phyloP scores from a whole-genome alignment of 2,888 invertebrate species.

The Troglohyphantes excavatus region DNA sequence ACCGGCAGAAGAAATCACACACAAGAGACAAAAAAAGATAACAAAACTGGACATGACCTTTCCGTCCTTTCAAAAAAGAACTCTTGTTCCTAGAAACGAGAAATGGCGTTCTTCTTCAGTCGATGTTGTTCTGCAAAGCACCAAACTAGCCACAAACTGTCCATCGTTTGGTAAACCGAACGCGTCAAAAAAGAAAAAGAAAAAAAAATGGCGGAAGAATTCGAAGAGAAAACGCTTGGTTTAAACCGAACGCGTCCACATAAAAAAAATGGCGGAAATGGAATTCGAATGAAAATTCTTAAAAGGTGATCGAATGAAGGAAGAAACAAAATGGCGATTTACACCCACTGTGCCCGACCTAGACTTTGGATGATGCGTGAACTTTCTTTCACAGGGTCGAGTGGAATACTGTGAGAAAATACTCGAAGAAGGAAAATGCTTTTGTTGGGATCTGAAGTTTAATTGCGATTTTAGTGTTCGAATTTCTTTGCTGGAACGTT shows the following conservation, averaged over 20 bases:
- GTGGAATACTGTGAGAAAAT: background rate
- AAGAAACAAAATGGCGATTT: background rate
- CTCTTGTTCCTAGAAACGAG: too few relatives aligned
- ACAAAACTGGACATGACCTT: conserved; percentile 4
- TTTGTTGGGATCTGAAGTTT: background rate
- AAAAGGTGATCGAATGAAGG: background rate
- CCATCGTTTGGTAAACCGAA: background rate
- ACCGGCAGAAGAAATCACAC: background rate
- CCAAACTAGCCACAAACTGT: background rate
- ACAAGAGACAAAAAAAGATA: background rate
- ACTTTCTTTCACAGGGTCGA: background rate
- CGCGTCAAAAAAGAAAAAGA: background rate
- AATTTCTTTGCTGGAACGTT: background rate
- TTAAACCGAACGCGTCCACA: too few relatives aligned
- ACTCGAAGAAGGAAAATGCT: background rate
- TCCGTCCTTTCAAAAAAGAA: background rate
- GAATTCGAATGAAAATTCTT: conserved; percentile 19
- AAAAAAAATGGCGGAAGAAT: conserved; percentile 21
- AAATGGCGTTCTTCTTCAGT: too few relatives aligned
- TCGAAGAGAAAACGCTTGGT: too few relatives aligned
- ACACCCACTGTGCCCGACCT: conserved; percentile 38
- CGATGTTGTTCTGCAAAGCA: background rate
- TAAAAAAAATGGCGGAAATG: too few relatives aligned
- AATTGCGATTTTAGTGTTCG: background rate
- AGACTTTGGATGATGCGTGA: conserved; percentile 23